These are phyloP conservation scores for Luffia ferchaultella DNA, from an alignment of 2,888 invertebrate species.

Conservation along the genomic window DNA sequence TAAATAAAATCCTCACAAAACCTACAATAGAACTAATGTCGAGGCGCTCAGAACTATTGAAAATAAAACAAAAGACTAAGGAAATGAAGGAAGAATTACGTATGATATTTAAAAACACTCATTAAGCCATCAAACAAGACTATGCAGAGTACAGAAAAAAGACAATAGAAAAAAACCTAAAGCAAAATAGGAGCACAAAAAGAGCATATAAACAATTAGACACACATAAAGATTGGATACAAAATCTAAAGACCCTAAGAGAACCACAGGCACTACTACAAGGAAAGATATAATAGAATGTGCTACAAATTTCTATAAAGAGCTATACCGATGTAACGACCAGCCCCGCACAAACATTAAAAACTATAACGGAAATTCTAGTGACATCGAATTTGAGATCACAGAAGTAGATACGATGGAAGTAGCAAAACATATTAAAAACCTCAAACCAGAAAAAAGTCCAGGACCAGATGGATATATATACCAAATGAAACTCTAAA, in stretches of 20 bases:
- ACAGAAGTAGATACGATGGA: not conserved
- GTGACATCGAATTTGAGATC: not conserved
- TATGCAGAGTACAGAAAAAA: constrained; percentile 4
- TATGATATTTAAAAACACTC: constrained; percentile 6
- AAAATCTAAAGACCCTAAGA: constrained; percentile 3
- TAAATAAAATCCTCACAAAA: constrained; percentile 1
- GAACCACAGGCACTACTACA: constrained; percentile 3
- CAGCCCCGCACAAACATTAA: not conserved
- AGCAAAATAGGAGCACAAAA: constrained; percentile 7
- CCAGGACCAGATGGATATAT: constrained; percentile 8
- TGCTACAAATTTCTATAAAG: constrained; percentile 7
- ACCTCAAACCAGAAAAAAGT: constrained; percentile 5
- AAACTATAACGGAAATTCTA: not conserved
- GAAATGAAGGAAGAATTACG: constrained; percentile 4
- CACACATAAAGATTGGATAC: constrained; percentile 7
- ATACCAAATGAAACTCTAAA: constrained; percentile 6
- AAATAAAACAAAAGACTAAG: constrained; percentile 1
- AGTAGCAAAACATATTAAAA: not conserved
- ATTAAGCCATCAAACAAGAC: constrained; percentile 2
- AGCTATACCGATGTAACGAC: not conserved
- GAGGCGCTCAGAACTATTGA: constrained; percentile 3
- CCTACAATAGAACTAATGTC: not conserved
- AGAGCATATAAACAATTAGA: constrained; percentile 6
- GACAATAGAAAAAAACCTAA: constrained; percentile 2
- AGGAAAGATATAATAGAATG: constrained; percentile 5